Conservation (phyloP, 2,888 invertebrate genomes). For the Argyresthia albistria region DNA sequence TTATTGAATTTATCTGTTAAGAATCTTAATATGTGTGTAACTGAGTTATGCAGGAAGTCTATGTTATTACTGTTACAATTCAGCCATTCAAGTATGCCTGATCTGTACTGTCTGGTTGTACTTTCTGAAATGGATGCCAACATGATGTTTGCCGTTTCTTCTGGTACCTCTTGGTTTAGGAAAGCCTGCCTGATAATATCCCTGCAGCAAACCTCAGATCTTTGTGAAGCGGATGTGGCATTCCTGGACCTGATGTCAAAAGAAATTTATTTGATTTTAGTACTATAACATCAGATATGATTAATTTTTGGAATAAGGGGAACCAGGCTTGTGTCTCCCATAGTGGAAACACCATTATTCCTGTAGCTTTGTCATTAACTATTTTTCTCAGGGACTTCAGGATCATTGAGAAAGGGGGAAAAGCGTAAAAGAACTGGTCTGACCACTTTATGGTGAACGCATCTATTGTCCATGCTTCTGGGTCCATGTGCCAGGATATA, state of each 20-base stretch:
- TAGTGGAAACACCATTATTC: neutral
- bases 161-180: neutral
- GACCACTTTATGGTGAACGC: neutral
- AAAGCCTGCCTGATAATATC: slow-evolving; percentile 2
- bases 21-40: neutral
- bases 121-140: slow-evolving; percentile 3
- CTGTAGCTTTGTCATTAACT: neutral
- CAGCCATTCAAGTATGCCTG: neutral
- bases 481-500: neutral
- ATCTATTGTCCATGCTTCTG: neutral
- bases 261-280: neutral
- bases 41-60: neutral
- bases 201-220: slow-evolving; percentile 8
- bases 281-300: neutral
- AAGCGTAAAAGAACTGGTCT: neutral
- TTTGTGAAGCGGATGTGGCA: neutral
- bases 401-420: neutral
- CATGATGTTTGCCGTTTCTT: neutral
- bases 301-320: neutral
- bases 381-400: neutral
- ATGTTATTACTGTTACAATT: neutral
- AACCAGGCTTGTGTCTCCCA: neutral
- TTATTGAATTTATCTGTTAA: neutral
- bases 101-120: slow-evolving; percentile 2
- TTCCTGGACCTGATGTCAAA: neutral